A percentile compares a stretch with the other conserved stretches of the same genome.
These are phyloP conservation scores for Pseudopleuronectes americanus DNA, from an alignment of 2,797 vertebrate genomes.

Conservation along the genomic window DNA sequence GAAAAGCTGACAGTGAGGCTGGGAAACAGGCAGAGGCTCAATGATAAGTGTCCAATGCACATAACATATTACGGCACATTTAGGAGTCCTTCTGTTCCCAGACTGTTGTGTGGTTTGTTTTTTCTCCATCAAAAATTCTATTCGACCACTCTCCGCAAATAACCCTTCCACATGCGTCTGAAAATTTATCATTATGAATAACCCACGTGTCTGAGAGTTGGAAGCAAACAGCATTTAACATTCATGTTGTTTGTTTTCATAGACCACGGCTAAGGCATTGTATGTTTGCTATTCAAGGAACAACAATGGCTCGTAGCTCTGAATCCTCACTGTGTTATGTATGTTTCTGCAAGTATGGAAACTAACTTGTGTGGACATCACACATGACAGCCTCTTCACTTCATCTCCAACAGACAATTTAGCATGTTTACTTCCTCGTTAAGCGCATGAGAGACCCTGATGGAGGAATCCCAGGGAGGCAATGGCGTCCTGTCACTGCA, in stretches of 20 bases:
- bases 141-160: conserved; percentile 5
- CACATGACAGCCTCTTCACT: conserved; percentile 62
- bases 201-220: neutral
- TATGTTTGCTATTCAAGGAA: conserved; percentile 30
- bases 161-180: neutral
- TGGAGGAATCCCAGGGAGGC: conserved; percentile 77
- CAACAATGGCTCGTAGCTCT: conserved; percentile 5
- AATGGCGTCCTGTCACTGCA: conserved; percentile 76
- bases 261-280: neutral
- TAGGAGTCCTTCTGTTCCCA: conserved; percentile 2
- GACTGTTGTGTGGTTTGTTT: neutral
- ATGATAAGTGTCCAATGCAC: conserved; percentile 6
- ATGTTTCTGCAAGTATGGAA: conserved; percentile 13
- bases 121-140: conserved; percentile 3
- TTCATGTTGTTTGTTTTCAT: conserved; percentile 33
- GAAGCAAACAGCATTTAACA: conserved; percentile 28
- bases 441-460: conserved; percentile 78
- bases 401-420: conserved; percentile 77
- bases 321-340: neutral
- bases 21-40: conserved; percentile 16
- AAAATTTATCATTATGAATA: conserved; percentile 7
- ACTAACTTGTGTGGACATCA: conserved; percentile 44
- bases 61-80: conserved; percentile 18
- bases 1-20: conserved; percentile 32
- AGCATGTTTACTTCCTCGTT: conserved; percentile 84